Evolutionary conservation across 1,140 invertebrate genomes (phyloP), one percentile per base, ranked within the genome.

Genomic region (Drosophila ficusphila): DNA sequence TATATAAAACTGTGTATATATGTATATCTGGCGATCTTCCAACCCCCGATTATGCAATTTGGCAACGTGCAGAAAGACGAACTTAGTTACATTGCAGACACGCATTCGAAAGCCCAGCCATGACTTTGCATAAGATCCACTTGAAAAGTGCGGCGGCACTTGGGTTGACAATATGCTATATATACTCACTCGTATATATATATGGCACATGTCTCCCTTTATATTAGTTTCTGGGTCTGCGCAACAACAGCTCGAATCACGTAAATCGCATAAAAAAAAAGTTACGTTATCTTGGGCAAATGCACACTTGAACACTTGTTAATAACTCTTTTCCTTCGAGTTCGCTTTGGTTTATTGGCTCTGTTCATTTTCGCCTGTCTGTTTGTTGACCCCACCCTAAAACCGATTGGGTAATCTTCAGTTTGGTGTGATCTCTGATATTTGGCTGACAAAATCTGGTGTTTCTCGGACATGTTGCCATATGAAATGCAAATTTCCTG

Each of bases 91-190:
- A 67, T 67, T 72, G 72, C 60, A 67, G 62, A 51, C 62, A 67
- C 62, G 60, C 62, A 58, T 8, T 31, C 48, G 65, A 72, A 64
- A 76, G 75, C 65, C 71, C 54, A 67, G 61, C 81, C 76, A 79
- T 86, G 81, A 86, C 81, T 86, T 88, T 86, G 81, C 81, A 86
- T 86, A 86, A 86, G 81, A 81, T 74, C 51, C 68, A 76, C 46
- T 72, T 76, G 60, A 60, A 41, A 34, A 48, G 36, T 31, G 14
- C 21, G 14, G 25, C 11, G 27, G 25, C 51, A 38, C 44, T 46
- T 38, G 33, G 19, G 60, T 82, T 78, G 77, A 81, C 77, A 81
- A 76, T 39, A 29, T 44, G 38, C 39, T 51, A 39, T 12, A 31
- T 25, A 25, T 9, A 19, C 3, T 7, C 7, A 16, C 23, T 7